phyloP scores from a whole-genome alignment of 2,797 vertebrate species.

The Benthosema pterotum region DNA sequence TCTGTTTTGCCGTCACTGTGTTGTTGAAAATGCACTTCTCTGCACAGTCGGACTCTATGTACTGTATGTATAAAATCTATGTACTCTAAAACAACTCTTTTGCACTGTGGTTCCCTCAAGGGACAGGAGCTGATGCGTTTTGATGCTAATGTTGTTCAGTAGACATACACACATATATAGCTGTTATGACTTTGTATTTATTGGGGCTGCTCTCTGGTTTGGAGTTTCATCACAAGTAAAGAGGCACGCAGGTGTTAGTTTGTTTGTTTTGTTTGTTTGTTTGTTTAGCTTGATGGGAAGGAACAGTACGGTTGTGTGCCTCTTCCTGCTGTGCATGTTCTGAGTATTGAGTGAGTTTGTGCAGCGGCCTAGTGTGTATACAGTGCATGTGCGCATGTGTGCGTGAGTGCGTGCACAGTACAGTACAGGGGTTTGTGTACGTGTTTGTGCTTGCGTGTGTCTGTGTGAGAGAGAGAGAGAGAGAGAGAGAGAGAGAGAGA shows the following conservation, averaged over 20 bases:
- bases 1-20: background rate
- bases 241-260: conserved; percentile 31
- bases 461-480: conserved; percentile 33
- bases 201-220: conserved; percentile 54
- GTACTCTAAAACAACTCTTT: conserved; percentile 22
- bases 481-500: conserved; percentile 10
- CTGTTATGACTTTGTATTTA: conserved; percentile 68
- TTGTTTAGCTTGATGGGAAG: conserved; percentile 71
- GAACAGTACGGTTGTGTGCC: conserved; percentile 49
- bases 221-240: conserved; percentile 65
- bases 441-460: background rate
- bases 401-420: conserved; percentile 19
- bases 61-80: no score
- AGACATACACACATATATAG: conserved; percentile 54
- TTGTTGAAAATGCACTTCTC: conserved; percentile 10
- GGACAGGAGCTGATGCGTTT: conserved; percentile 45
- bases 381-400: background rate
- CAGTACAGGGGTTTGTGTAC: conserved; percentile 7
- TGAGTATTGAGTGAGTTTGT: conserved; percentile 48
- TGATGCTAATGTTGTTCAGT: conserved; percentile 70
- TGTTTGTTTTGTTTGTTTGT: conserved; percentile 5
- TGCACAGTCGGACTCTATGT: conserved; percentile 6
- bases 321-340: conserved; percentile 47
- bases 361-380: conserved; percentile 40
- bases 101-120: conserved; percentile 47